Base-by-base conservation (phyloP, 35 echinoderm and acorn worm species). In the Nesometra sesokonis region DNA sequence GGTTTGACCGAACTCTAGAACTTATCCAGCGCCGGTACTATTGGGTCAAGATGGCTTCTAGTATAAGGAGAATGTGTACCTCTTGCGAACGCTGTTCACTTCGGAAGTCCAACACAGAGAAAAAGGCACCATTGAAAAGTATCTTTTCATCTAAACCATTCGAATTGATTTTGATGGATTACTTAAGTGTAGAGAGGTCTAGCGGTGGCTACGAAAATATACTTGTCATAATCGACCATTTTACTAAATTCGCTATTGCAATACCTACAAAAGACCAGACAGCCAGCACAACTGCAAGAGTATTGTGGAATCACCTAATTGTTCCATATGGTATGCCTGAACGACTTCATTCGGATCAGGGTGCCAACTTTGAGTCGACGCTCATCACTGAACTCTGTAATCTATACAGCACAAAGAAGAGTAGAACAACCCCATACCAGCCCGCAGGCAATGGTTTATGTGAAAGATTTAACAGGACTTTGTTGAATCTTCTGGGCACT, bases 171-270 rank as follows among this genome's bases (percentile, higher is more conserved):
- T 77, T 46, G 3, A 23, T 88, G 40, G 89, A 94, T 80, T 91
- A 79, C 76, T 35, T 94, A 11, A 85, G 46, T 15, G 30, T 94
- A 5, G 93, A 91, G 32, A 76, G 82, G 30, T 91, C 89, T 8
- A 34, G 31, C 0, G 93, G 89, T 38, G 93, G 93, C 5, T 88
- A 82, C 82, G 93, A 91, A 33, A 52, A 94, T 77, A 79, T 94
- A 0, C 84, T 91, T 36, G 93, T 94, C 11, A 91, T 94, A 17
- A 95, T 87, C 9, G 87, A 95, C 36, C 78, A 86, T 32, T 95
- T 95, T 46, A 92, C 93, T 21, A 95, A 92, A 83, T 89, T 39
- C 35, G 84, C 93, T 30, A 79, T 92, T n/a, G 93, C 93, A 5
- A 77, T 95, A 1, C 90, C 81, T 21, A 90, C 87, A 4, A 78